Base-by-base conservation (phyloP, 2,888 invertebrate genomes). In the Torymus auratus region DNA sequence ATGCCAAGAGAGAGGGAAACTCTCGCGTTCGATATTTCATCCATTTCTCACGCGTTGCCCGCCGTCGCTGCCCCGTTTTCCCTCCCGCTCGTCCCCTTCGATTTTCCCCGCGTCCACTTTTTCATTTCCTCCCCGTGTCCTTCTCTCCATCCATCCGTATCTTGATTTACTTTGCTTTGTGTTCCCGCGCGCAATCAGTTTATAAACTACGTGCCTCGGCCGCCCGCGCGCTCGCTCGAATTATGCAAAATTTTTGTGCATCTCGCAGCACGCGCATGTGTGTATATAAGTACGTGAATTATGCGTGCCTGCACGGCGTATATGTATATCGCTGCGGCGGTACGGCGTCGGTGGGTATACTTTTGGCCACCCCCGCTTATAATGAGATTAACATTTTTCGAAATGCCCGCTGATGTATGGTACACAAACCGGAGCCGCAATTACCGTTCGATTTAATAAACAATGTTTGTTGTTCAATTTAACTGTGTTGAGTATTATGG, bases 101-200 rank as follows among this genome's bases (percentile, higher is more conserved):
- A 15, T 52, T 61, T 28, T 28, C 28, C 28, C 41, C 15, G 4
- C 58, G 12, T 53, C 50, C 20, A 74, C 41, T 65, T 60, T 76
- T 76, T 62, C 75, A 68, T 75, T 68, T 53, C 52, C 67, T 41
- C 17, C 72, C 1, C 15, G 28, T 5, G 41, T 23, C 58, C 23
- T 11, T 61, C 28, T 60, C 53, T 53, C 52, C 11, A 52, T 14
- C 20, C 56, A 15, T 56, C 12, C 75, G 67, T 58, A 68, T 75
- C 68, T 75, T 68, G 75, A 75, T 75, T 75, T 75, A 61, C 69
- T 74, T 65, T 56, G 41, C 73, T 74, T 56, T 65, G 65, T 58
- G 56, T 3, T 20, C 64, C 56, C 58, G 73, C 41, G 73, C 41
- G 56, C 64, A 56, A 74, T 58, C 65, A 58, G 73, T 74, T 65